These are phyloP conservation scores for western clawed frog (Xenopus tropicalis) DNA, from an alignment of 2,113 vertebrate species.

Conservation along the genomic window DNA sequence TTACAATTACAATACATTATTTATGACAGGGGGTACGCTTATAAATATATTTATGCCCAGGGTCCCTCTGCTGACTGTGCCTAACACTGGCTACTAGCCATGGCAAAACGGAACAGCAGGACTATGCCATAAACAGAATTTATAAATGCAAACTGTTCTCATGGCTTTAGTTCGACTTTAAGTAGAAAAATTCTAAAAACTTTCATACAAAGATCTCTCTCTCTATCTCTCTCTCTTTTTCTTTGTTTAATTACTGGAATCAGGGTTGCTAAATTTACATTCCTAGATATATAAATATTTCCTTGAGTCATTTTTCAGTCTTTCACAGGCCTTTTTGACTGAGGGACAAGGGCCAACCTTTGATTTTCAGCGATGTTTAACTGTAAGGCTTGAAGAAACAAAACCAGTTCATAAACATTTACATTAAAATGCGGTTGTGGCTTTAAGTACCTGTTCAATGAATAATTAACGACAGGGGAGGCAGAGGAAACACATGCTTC, in stretches of 20 bases:
- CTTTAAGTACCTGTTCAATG: neutral
- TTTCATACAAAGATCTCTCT: too few relatives aligned
- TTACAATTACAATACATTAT: too few relatives aligned
- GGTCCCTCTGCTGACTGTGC: too few relatives aligned
- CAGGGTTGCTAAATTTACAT: neutral
- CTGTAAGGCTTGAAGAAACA: neutral
- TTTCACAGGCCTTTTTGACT: neutral
- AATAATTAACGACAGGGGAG: neutral
- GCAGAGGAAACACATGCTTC: neutral
- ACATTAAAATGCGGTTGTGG: neutral
- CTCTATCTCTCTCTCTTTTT: too few relatives aligned
- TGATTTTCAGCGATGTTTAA: neutral
- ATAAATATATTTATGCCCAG: too few relatives aligned
- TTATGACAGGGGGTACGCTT: too few relatives aligned
- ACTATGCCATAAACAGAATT: too few relatives aligned
- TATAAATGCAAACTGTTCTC: too few relatives aligned
- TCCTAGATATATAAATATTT: constrained; percentile 29
- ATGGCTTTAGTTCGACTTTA: too few relatives aligned
- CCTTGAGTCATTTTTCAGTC: constrained; percentile 23
- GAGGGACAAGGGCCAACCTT: neutral
- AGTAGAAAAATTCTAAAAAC: too few relatives aligned
- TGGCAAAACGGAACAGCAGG: too few relatives aligned
- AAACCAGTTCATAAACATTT: neutral
- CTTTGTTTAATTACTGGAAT: neutral
- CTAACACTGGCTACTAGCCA: too few relatives aligned